Percentiles rank a stretch among this genome's conserved stretches.
Conservation (phyloP, 2,113 vertebrate genomes). For the Paracanthobrama guichenoti region DNA sequence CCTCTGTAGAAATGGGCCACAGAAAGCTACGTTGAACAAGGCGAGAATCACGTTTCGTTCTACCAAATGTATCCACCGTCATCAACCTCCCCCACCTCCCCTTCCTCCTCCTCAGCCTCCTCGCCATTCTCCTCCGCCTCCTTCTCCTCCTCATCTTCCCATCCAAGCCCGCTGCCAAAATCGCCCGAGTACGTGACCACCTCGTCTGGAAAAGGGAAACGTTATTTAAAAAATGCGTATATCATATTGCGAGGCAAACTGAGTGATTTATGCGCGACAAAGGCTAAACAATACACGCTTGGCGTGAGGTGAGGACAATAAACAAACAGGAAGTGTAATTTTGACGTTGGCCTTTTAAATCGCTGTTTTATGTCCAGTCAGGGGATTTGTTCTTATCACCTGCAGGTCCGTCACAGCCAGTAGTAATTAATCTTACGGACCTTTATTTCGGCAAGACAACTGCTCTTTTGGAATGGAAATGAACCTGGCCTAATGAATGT, state of each 20-base stretch:
- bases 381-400: constrained; percentile 71
- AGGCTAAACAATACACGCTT: constrained; percentile 30
- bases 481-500: constrained; percentile 72
- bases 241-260: constrained; percentile 10
- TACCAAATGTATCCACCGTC: constrained; percentile 98
- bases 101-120: constrained; percentile 89
- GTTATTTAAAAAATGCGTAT: not conserved
- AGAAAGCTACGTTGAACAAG: constrained; percentile 53
- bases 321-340: constrained; percentile 57
- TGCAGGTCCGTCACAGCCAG: constrained; percentile 66
- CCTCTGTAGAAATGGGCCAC: constrained; percentile 59
- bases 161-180: constrained; percentile 92
- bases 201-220: constrained; percentile 77
- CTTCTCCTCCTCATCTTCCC: constrained; percentile 97
- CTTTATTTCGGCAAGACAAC: constrained; percentile 73
- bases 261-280: constrained; percentile 9
- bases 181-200: constrained; percentile 89
- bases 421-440: constrained; percentile 74
- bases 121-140: constrained; percentile 85
- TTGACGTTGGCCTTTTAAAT: constrained; percentile 72
- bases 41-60: constrained; percentile 58
- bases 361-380: constrained; percentile 69
- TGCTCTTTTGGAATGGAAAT: constrained; percentile 77
- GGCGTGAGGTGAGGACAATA: not conserved
- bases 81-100: constrained; percentile 87